Conservation (phyloP, 2,888 invertebrate species). For the Pyralis farinalis region DNA sequence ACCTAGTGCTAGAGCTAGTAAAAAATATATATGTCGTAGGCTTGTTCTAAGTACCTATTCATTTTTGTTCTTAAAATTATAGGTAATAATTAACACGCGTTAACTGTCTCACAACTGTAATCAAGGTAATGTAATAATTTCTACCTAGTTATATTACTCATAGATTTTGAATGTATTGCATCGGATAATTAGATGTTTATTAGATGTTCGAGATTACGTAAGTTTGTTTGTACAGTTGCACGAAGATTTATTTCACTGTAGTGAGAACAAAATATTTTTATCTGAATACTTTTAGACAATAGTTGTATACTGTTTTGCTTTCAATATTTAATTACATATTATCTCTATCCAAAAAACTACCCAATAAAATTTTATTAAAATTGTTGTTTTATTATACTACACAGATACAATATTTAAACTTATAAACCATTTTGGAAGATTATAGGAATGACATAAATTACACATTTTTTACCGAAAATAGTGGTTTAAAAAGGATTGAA, state of each 20-base stretch:
- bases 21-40: background rate
- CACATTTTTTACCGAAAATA: too few relatives aligned
- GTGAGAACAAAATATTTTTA: constrained; percentile 47
- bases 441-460: too few relatives aligned
- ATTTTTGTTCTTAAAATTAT: background rate
- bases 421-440: too few relatives aligned
- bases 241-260: constrained; percentile 52
- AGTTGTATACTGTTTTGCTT: constrained; percentile 58
- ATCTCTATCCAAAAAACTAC: constrained; percentile 59
- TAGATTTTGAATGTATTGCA: constrained; percentile 27
- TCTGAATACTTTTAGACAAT: constrained; percentile 51
- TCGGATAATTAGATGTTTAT: constrained; percentile 31
- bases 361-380: constrained; percentile 67
- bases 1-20: background rate
- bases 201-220: constrained; percentile 35
- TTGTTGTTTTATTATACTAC: constrained; percentile 30
- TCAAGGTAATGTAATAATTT: constrained; percentile 9
- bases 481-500: too few relatives aligned
- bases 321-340: constrained; percentile 48
- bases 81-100: background rate
- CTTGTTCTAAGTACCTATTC: background rate
- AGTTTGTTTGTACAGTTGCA: constrained; percentile 70
- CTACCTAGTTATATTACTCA: constrained; percentile 11
- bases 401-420: too few relatives aligned
- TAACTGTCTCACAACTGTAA: constrained; percentile 15